A percentile compares a stretch with the other conserved stretches of the same genome.
phyloP scores from a whole-genome alignment of 1,140 invertebrate genomes.

The Gonioctena quinquepunctata region DNA sequence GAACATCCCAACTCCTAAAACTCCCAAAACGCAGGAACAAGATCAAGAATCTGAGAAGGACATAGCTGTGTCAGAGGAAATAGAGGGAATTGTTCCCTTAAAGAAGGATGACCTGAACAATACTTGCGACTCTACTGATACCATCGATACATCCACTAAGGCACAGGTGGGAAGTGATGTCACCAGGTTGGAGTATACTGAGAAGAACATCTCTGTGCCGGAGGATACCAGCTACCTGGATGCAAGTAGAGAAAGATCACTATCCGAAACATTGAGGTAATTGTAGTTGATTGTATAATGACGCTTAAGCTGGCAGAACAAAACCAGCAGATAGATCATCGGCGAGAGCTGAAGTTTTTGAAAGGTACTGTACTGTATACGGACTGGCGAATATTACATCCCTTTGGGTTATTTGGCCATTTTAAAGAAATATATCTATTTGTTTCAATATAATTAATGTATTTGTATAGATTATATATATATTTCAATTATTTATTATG shows the following conservation, averaged over 20 bases:
- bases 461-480: too few species aligned
- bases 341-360: too few species aligned
- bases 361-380: too few species aligned
- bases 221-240: constrained; percentile 35
- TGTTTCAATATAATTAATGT: too few species aligned
- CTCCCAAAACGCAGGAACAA: constrained; percentile 40
- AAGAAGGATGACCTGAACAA: constrained; percentile 19
- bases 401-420: too few species aligned
- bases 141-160: constrained; percentile 40
- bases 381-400: too few species aligned
- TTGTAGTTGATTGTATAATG: too few species aligned
- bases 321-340: too few species aligned
- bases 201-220: constrained; percentile 23
- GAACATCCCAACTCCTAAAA: constrained; percentile 52
- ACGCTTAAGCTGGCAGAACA: too few species aligned
- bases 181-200: constrained; percentile 34
- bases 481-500: too few species aligned
- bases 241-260: constrained; percentile 31
- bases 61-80: background rate
- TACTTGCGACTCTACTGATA: constrained; percentile 29
- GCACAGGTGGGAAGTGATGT: constrained; percentile 44
- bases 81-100: background rate
- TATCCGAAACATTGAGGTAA: constrained; percentile 36
- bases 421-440: too few species aligned
- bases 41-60: background rate